Evolutionary conservation across 2,888 invertebrate genomes (phyloP).

Genomic region (Octonoba sinensis): DNA sequence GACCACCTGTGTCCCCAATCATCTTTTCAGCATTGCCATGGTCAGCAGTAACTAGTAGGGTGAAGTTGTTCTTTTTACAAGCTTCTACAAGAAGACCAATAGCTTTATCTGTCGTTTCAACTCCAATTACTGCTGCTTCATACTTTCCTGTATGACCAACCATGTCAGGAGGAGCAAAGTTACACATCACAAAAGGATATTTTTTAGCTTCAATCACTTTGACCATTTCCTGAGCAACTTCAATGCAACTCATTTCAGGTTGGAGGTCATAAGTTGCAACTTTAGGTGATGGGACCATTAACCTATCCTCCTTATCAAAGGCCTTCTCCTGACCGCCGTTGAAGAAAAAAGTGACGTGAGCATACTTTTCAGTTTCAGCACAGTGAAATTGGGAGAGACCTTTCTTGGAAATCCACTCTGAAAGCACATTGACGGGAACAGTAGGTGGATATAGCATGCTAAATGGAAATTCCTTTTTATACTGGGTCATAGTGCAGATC

Average conservation of each 20-base stretch:
- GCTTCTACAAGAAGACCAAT: conserved; percentile 71
- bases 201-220: conserved; percentile 69
- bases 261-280: conserved; percentile 72
- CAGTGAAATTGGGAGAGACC: conserved; percentile 72
- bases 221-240: conserved; percentile 71
- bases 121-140: conserved; percentile 70
- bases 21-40: conserved; percentile 73
- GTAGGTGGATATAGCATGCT: conserved; percentile 71
- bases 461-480: conserved; percentile 72
- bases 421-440: conserved; percentile 72
- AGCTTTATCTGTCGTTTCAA: conserved; percentile 69
- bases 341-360: conserved; percentile 74
- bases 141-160: conserved; percentile 73
- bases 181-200: conserved; percentile 73
- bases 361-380: conserved; percentile 73
- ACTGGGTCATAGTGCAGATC: conserved; percentile 72
- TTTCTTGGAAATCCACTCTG: conserved; percentile 71
- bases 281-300: conserved; percentile 73
- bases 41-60: conserved; percentile 70
- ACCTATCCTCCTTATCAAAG: conserved; percentile 71
- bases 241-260: conserved; percentile 72
- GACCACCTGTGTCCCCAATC: conserved; percentile 71
- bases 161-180: conserved; percentile 74
- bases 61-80: conserved; percentile 69
- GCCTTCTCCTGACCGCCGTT: conserved; percentile 72